Conservation (phyloP, 2,888 invertebrate species). For the Calameuta filiformis region DNA sequence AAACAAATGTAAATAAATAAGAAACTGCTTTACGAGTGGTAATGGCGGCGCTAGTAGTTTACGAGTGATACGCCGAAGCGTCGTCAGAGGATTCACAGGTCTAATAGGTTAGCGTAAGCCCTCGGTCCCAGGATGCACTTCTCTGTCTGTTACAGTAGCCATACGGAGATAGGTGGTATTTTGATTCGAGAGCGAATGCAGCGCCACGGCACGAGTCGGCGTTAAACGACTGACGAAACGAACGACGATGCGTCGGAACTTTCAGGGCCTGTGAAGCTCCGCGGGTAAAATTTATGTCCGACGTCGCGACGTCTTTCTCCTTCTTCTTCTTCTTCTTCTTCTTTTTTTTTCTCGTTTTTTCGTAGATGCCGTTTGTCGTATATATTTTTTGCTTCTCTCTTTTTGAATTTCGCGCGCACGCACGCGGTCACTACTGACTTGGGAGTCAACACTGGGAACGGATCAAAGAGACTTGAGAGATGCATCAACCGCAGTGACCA, state of each 20-base stretch:
- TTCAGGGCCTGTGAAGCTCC: slow-evolving; percentile 8
- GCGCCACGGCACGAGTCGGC: slow-evolving; percentile 39
- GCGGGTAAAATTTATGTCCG: slow-evolving; percentile 29
- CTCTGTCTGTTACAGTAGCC: background rate
- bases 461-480: background rate
- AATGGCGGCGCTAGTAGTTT: background rate
- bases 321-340: background rate
- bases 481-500: background rate
- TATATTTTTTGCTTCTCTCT: background rate
- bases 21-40: background rate
- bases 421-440: background rate
- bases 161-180: slow-evolving; percentile 37
- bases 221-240: slow-evolving; percentile 62
- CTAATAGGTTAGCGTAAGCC: background rate
- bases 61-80: background rate
- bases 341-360: background rate
- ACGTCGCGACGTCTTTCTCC: slow-evolving; percentile 7
- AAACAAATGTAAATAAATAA: background rate
- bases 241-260: slow-evolving; percentile 41
- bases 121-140: background rate
- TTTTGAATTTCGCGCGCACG: background rate
- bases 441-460: background rate
- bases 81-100: background rate
- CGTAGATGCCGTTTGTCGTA: background rate
- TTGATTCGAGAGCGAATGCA: slow-evolving; percentile 56